Base-by-base conservation (phyloP, 2,797 vertebrate genomes). In the Pelochelys cantorii region DNA sequence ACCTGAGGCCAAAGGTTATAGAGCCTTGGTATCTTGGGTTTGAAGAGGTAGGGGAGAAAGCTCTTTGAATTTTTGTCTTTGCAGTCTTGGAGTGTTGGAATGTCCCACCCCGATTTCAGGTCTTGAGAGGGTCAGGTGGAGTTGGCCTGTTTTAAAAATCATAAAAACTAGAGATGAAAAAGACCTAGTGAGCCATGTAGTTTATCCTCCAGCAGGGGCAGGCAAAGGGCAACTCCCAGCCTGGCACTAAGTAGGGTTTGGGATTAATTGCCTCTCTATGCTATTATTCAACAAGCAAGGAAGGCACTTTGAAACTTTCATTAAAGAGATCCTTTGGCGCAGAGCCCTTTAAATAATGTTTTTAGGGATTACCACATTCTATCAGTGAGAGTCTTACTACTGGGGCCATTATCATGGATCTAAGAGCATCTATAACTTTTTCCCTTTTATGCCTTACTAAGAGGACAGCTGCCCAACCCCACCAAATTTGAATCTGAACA, bases 1-100 rank as follows among this genome's bases (percentile, higher is more conserved):
- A 87, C 57, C 2, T 92, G 79, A 23, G 94, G 92, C 83, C 78
- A 85, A 88, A 96, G 94, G 95, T 96, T 84, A 89, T 74, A 4
- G 86, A 95, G 81, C 86, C 93, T 93, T 95, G 60, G 93, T 93
- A 86, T 95, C 85, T 92, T 85, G 82, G 56, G 92, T 97, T 89
- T 96, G 86, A 96, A 96, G 87, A 94, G 87, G 56, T 92, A 92
- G 94, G 93, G 23, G 95, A 78, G 84, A 95, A 74, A 83, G 79
- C 55, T 82, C 90, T 97, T 97, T 96, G 95, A 97, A 95, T 95
- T 95, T 87, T 88, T 90, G 34, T 75, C 95, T 93, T 95, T 86
- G 84, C 77, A 93, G 88, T 80, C 68, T 71, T 91, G 86, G 81
- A 92, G 86, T 54, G 31, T 83, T 90, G 91, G 92, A 95, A 90